Conservation (phyloP, 2,888 invertebrate genomes). For the Cantharis rustica region DNA sequence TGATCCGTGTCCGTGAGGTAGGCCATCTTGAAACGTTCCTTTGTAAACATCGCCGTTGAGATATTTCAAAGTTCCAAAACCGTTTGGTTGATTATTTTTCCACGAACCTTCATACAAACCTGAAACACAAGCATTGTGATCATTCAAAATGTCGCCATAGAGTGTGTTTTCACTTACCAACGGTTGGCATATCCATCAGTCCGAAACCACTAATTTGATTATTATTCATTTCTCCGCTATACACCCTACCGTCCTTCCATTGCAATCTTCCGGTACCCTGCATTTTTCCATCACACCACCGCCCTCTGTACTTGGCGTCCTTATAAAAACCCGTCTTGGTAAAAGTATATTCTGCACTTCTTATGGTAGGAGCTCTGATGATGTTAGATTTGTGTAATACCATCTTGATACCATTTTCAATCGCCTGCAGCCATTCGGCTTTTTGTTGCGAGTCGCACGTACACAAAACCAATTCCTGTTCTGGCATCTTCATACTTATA, state of each 20-base stretch:
- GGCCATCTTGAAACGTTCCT: slow-evolving; percentile 84
- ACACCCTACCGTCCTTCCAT: slow-evolving; percentile 80
- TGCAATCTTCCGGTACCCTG: slow-evolving; percentile 83
- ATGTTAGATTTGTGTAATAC: slow-evolving; percentile 66
- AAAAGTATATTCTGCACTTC: slow-evolving; percentile 76
- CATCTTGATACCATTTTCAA: slow-evolving; percentile 74
- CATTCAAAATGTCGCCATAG: neutral
- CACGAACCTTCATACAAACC: slow-evolving; percentile 80
- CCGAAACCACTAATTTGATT: slow-evolving; percentile 76
- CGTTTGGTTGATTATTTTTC: slow-evolving; percentile 83
- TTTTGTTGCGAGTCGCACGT: slow-evolving; percentile 72
- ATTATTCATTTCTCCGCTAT: slow-evolving; percentile 79
- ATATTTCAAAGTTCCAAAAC: slow-evolving; percentile 77
- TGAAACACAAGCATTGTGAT: slow-evolving; percentile 45
- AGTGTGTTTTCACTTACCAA: slow-evolving; percentile 54
- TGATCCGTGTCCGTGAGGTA: slow-evolving; percentile 84
- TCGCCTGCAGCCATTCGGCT: slow-evolving; percentile 77
- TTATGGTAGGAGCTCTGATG: slow-evolving; percentile 70
- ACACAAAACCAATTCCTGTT: slow-evolving; percentile 72
- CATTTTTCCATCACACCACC: slow-evolving; percentile 82
- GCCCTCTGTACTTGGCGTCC: slow-evolving; percentile 78
- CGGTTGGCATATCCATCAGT: slow-evolving; percentile 67
- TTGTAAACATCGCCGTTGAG: slow-evolving; percentile 81
- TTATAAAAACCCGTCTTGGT: slow-evolving; percentile 73
- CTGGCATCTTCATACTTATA: slow-evolving; percentile 76